Evolutionary conservation across 2,113 vertebrate genomes (phyloP).

Genomic region (Patagioenas fasciata): DNA sequence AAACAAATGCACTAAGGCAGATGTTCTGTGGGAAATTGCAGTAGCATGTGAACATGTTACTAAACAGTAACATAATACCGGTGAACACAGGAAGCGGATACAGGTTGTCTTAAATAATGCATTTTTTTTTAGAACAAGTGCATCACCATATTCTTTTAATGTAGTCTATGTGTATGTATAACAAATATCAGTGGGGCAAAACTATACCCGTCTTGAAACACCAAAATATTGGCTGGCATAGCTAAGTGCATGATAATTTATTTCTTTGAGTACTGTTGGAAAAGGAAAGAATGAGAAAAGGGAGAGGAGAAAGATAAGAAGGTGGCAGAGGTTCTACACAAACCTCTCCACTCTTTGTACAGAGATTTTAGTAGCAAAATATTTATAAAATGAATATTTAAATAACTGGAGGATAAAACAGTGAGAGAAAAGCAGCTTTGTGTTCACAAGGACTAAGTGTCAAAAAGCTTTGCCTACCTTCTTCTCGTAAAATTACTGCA

Average conservation of each 20-base stretch:
- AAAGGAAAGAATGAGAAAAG: background rate
- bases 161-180: background rate
- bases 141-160: background rate
- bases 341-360: background rate
- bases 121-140: background rate
- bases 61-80: background rate
- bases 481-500: background rate
- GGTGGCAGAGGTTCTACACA: background rate
- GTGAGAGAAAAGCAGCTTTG: background rate
- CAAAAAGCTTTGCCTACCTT: background rate
- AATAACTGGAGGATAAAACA: background rate
- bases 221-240: background rate
- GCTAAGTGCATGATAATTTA: background rate
- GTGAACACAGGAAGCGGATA: background rate
- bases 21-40: background rate
- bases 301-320: background rate
- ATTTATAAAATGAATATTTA: background rate
- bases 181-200: background rate
- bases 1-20: background rate
- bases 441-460: background rate
- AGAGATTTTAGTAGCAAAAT: background rate
- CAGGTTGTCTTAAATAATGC: background rate
- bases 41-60: background rate
- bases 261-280: background rate
- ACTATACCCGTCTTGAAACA: background rate